Evolutionary conservation across 2,888 invertebrate genomes (phyloP), one percentile per base, ranked within the genome.

Genomic region (Epistrophe grossulariae): DNA sequence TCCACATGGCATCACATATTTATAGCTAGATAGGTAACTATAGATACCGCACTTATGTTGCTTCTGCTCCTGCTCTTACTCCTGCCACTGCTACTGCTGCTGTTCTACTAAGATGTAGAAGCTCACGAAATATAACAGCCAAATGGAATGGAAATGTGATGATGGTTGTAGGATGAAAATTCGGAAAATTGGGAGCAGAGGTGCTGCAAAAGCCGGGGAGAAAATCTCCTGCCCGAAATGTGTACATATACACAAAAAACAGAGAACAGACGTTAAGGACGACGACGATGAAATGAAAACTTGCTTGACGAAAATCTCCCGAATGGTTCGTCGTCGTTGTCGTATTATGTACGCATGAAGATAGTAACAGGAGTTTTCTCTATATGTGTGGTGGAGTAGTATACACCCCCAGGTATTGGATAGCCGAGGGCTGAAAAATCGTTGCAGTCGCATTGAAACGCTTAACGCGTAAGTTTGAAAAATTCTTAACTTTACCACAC

Each of bases 401-500:
- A 91, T 91, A 91, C 92, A 92, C 93, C 92, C 78, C 92, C 92
- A 92, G 93, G 93, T 92, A 91, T 91, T 91, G 90, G 91, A 93
- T 93, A 91, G 93, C 93, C 93, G 91, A 92, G 90, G 93, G 93
- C 92, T 92, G 91, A 91, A 92, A 91, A 91, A 92, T 91, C 91
- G 90, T 91, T 91, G 92, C 92, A 92, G 91, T 92, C 91, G 92
- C 90, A 91, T 90, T 91, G 90, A 91, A 91, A 91, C 91, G 90
- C 91, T 91, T 91, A 90, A 90, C 91, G 91, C 90, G 92, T 91
- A 91, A 92, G 92, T 92, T 92, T 92, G 90, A 87, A 89, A 90
- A 91, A 91, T 90, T 91, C 74, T 79, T 79, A 79, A 60, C 74
- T 83, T 83, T 83, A 87, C 87, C 87, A 83, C 82, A 83, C 79